A percentile compares a stretch with the other conserved stretches of the same genome.
Evolutionary conservation across 2,797 vertebrate genomes (phyloP).

Genomic region (Dallia pectoralis): DNA sequence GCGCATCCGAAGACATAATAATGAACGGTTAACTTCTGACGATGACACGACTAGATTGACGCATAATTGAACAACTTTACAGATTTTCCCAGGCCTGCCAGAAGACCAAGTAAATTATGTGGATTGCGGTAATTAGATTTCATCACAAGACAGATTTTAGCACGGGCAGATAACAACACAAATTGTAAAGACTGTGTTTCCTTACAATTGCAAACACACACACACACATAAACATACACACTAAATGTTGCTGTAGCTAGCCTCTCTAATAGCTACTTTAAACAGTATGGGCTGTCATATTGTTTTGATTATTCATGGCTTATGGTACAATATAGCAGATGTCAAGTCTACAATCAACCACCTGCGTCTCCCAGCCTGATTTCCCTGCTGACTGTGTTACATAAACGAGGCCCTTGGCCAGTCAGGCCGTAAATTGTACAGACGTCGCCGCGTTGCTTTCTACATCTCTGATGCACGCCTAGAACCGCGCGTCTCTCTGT

Average conservation of each 20-base stretch:
- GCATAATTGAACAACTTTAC: neutral
- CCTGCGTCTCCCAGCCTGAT: slow-evolving; percentile 50
- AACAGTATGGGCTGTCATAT: slow-evolving; percentile 2
- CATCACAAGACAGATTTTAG: too few relatives aligned
- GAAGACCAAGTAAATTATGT: neutral
- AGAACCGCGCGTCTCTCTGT: neutral
- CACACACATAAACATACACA: too few relatives aligned
- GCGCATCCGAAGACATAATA: neutral
- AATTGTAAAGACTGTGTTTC: neutral
- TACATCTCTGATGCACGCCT: neutral
- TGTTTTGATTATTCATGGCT: neutral
- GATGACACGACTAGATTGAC: neutral
- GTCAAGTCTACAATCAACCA: slow-evolving; percentile 36
- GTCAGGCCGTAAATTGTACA: slow-evolving; percentile 54
- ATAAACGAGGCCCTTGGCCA: slow-evolving; percentile 60
- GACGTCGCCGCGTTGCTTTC: neutral
- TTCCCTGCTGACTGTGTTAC: slow-evolving; percentile 61
- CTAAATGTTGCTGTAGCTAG: neutral
- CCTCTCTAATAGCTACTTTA: neutral
- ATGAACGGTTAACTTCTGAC: neutral
- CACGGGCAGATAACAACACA: neutral
- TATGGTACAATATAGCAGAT: too few relatives aligned
- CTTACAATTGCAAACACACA: neutral
- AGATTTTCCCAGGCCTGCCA: neutral
- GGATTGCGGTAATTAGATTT: neutral